Percentiles rank a stretch among this genome's conserved stretches.
phyloP scores from a whole-genome alignment of 2,797 vertebrate genomes.

The Notolabrus celidotus region DNA sequence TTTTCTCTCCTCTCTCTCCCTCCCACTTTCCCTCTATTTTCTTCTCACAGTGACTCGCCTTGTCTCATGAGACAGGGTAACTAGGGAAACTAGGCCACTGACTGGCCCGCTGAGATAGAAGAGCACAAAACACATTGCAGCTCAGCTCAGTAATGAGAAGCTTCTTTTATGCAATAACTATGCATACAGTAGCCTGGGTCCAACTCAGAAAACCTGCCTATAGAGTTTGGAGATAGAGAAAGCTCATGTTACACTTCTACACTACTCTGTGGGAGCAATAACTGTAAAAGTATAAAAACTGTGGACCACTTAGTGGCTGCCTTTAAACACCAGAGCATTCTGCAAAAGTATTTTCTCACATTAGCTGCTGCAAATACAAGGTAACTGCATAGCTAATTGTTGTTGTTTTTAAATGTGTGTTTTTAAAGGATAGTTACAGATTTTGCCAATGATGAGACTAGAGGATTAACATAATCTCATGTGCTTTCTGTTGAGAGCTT shows the following conservation, averaged over 20 bases:
- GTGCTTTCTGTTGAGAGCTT: too few relatives aligned
- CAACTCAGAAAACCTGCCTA: not conserved
- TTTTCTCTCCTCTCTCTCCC: conserved; percentile 29
- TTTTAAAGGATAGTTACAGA: too few relatives aligned
- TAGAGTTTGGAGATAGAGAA: not conserved
- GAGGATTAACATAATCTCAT: too few relatives aligned
- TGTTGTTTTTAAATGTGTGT: not conserved
- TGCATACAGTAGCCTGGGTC: not conserved
- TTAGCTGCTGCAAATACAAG: not conserved
- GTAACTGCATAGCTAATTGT: not conserved
- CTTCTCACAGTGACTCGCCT: conserved; percentile 70
- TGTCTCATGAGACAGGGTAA: conserved; percentile 69
- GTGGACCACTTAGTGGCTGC: not conserved
- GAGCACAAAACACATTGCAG: conserved; percentile 44
- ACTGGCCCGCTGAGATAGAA: conserved; percentile 56
- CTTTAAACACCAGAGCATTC: not conserved
- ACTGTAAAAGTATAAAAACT: not conserved
- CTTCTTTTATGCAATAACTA: conserved; percentile 44
- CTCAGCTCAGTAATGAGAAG: conserved; percentile 37
- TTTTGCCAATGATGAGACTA: not conserved
- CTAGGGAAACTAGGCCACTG: conserved; percentile 76
- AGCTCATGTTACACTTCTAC: conserved; percentile 20
- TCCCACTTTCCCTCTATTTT: conserved; percentile 44
- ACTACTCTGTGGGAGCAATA: conserved; percentile 6
- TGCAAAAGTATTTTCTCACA: not conserved